Evolutionary conservation across 2,797 vertebrate genomes (phyloP).

Genomic region (Tenualosa ilisha): DNA sequence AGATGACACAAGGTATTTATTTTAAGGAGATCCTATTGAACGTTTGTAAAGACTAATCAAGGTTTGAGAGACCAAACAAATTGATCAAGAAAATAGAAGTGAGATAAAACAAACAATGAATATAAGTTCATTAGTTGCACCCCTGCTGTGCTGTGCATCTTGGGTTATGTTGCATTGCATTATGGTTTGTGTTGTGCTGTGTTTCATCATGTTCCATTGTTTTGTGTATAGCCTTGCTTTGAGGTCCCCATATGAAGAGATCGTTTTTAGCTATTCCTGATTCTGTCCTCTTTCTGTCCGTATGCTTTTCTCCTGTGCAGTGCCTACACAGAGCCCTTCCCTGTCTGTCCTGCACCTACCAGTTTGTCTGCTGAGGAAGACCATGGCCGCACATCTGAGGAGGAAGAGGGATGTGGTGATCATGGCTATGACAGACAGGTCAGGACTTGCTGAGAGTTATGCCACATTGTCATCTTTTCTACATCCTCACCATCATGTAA

Average conservation of each 20-base stretch:
- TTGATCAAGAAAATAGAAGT: no score
- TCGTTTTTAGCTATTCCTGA: not conserved
- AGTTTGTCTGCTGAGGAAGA: constrained; percentile 84
- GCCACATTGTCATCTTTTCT: not conserved
- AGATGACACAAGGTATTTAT: no score
- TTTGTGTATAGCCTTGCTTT: not conserved
- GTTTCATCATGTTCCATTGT: not conserved
- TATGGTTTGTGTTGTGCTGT: not conserved
- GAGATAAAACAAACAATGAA: no score
- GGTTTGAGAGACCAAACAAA: no score
- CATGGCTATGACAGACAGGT: constrained; percentile 82
- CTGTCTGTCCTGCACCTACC: constrained; percentile 75
- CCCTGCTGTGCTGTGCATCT: not conserved
- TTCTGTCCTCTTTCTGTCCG: constrained; percentile 9
- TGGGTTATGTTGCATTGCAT: not conserved
- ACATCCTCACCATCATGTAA: not conserved
- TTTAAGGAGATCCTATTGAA: no score
- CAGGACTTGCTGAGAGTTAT: constrained; percentile 35
- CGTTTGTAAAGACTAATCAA: no score
- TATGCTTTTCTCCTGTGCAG: constrained; percentile 63
- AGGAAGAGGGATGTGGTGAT: constrained; percentile 81
- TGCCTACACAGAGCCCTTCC: constrained; percentile 94
- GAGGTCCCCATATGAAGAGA: not conserved
- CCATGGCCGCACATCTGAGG: constrained; percentile 89
- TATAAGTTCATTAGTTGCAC: no score